Evolutionary conservation across 2,888 invertebrate species (phyloP), one percentile per base, ranked within the genome.

Genomic region (Enoplolaimus lenunculus): DNA sequence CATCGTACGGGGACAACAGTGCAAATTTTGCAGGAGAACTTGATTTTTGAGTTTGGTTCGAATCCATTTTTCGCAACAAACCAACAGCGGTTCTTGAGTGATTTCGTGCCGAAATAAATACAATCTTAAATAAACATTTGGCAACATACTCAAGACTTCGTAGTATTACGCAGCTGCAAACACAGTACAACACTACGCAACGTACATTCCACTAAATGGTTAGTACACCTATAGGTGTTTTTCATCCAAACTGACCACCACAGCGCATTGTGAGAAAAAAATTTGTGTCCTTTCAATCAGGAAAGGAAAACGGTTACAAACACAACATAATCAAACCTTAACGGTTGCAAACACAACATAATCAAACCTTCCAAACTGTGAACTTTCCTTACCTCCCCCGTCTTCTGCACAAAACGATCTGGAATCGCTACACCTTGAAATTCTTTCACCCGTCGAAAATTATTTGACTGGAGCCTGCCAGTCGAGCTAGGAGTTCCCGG

Each of bases 1-100:
- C 84, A 80, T 93, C 93, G 69, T 88, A 86, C 0, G 94, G 91
- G n/a, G n/a, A n/a, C n/a, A n/a, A n/a, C n/a, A n/a, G n/a, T 45
- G 86, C 83, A 80, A 94, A 89, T 34, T 87, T 82, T n/a, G 88
- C 88, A 75, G 82, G 86, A 62, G 85, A 83, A n/a, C n/a, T n/a
- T n/a, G n/a, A n/a, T n/a, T n/a, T n/a, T n/a, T n/a, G n/a, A 28
- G 84, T 83, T 76, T 85, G 86, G 77, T 83, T 86, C 78, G 85
- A 87, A 45, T 82, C 81, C 83, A 84, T 83, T 21, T 85, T 81
- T 76, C 86, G 86, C 66, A 91, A 81, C 72, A 80, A 82, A 1
- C 94, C 94, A 68, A 91, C 87, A 62, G 88, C 87, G 70, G 85
- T 85, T 72, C 91, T 85, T 16, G 87, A 84, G 79, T 93, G 90